Base-by-base conservation (phyloP, 2,888 invertebrate genomes). In the Caradrina clavipalpis region DNA sequence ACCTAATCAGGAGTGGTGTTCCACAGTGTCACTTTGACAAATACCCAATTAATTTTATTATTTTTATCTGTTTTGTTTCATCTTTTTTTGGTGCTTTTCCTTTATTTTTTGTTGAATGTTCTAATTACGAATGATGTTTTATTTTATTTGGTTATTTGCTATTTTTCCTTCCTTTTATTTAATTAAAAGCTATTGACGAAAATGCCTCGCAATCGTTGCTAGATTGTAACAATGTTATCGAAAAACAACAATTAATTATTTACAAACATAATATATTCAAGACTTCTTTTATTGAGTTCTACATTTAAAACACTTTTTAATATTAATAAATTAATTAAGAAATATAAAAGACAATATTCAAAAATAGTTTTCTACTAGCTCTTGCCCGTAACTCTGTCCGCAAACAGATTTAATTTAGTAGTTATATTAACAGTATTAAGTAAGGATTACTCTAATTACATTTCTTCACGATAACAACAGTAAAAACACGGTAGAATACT, bases 1-100 rank as follows among this genome's bases (percentile, higher is more conserved):
- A 85, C 85, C 86, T 83, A 89, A 92, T 93, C 93, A 87, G 84
- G 78, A 83, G 80, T 78, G 80, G 80, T 81, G 87, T 90, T 90
- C 88, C 90, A 89, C 86, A 85, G 87, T 90, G 92, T 88, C 90
- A 87, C 83, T 85, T 82, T 86, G 89, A 89, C 91, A 92, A 92
- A 90, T 89, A 87, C 81, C 84, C 90, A 88, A 92, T 93, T 92
- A 91, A 89, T 91, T 91, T 78, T 84, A 79, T 84, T 81, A 78
- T 84, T 69, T 84, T 80, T 82, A 83, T 86, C 82, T 83, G 73
- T 85, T 85, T 85, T 85, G 75, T 79, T 74, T 76, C 70, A 78
- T 76, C 61, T 73, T 79, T 76, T 74, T 54, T 51, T 35, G 4
- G 58, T 78, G 69, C 78, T 81, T 69, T 57, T 53, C 3, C 1